Evolutionary conservation across 37 sponge, comb jelly and placozoan genomes (phyloP), one percentile per base, ranked within the genome.

Genomic region (Oopsacas minuta): DNA sequence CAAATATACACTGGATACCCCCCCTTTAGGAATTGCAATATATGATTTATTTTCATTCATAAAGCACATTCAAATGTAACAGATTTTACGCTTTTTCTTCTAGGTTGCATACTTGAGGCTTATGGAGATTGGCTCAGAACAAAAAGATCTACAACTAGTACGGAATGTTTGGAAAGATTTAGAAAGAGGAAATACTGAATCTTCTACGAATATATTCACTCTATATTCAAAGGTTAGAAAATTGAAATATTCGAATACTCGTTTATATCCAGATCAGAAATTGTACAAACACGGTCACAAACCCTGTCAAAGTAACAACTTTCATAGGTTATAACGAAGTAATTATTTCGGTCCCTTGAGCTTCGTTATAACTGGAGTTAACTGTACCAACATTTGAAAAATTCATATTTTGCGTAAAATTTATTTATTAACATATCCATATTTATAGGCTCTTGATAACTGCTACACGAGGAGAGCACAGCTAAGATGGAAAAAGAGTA

Each of bases 81-180:
- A n/a, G n/a, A 61, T 3, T 20, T 25, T 61, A 61, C 20, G 75
- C 3, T 61, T 61, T 20, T 25, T 61, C 51, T 12, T 46, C 17
- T 61, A 61, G 75, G 75, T 61, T 10, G 75, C 75, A 3, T 61
- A 61, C 75, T n/a, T 10, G 75, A 61, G 28, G 75, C 75, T 61
- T 5, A 61, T 61, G 75, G 75, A 61, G 28, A 7, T 61, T 20
- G 75, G 75, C 22, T 61, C 75, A 61, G 75, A 61, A 61, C 75
- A 61, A 12, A 61, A 12, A 61, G 75, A 61, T n/a, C 30, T 61
- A 3, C 28, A 61, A 3, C 75, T 61, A 7, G 75, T 61, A 61
- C 20, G 1, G 20, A 10, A 61, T 61, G 75, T 61, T n/a, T 61
- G 75, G 75, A 61, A 61, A 61, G 75, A 61, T 32, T 25, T 61